Evolutionary conservation across 2,888 invertebrate genomes (phyloP), one percentile per base, ranked within the genome.

Genomic region (Labia minor): DNA sequence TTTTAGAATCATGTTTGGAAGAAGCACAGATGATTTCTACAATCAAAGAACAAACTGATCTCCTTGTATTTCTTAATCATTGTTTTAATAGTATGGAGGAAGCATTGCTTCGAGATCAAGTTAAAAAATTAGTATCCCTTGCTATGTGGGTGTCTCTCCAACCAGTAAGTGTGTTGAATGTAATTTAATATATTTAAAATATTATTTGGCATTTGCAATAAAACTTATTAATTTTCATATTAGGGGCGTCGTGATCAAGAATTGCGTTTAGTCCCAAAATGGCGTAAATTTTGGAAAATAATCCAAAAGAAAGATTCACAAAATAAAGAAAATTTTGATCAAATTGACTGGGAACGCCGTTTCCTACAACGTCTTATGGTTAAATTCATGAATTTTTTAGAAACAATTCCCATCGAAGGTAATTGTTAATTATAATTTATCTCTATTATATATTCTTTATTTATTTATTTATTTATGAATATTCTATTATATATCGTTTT

Each of bases 11-110:
- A 0, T 88, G 90, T 72, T 77, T 97, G 3, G 82, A 84, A 26
- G 85, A 86, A 8, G 81, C 82, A 68, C 76, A 80, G 1, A 73
- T 76, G 73, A 73, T 77, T 10, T 80, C 78, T 68, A 78, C 86
- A 63, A 72, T 78, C 37, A 73, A 75, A 33, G 97, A 98, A 76
- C 92, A 95, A 77, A 95, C 92, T 0, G 86, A 90, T 0, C 77
- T 98, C 64, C 81, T 99, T 14, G 84, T 95, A 49, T 97, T 99
- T 77, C 81, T 99, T 1, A 95, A 95, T 78, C 95, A 97, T 76
- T 94, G 95, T 75, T 97, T 98, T 75, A 96, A 96, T 74, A 96
- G 96, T 72, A 90, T 99, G 89, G 98, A 99, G 81, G 90, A 96
- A 66, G 90, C 90, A 73, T 78, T 99, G 62, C 93, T 99, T 67